Evolutionary conservation across 2,797 vertebrate genomes (phyloP).

Genomic region (Remorina albescens): DNA sequence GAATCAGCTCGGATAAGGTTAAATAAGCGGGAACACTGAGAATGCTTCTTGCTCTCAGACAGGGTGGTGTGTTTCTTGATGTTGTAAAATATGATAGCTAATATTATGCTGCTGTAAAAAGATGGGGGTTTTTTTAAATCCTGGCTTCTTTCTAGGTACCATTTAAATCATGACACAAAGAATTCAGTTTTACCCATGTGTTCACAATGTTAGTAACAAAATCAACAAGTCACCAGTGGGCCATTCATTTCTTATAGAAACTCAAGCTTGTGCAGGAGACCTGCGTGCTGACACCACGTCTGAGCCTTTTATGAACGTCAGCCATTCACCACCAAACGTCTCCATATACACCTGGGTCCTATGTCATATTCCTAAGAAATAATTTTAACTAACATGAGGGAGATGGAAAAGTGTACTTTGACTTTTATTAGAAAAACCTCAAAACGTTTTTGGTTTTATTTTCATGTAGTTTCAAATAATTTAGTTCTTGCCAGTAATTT

Average conservation of each 20-base stretch:
- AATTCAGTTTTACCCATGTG: slow-evolving; percentile 1
- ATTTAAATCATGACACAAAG: slow-evolving; percentile 44
- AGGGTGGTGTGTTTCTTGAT: neutral
- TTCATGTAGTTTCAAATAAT: neutral
- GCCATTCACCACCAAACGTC: neutral
- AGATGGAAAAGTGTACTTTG: neutral
- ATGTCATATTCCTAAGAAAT: neutral
- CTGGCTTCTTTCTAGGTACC: slow-evolving; percentile 24
- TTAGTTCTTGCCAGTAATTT: neutral
- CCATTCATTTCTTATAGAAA: slow-evolving; percentile 36
- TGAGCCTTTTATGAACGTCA: slow-evolving; percentile 10
- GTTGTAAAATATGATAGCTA: slow-evolving; percentile 44
- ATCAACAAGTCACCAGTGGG: slow-evolving; percentile 64
- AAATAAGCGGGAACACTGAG: slow-evolving; percentile 36
- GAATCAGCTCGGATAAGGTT: slow-evolving; percentile 45
- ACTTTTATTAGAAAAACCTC: neutral
- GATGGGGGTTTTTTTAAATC: neutral
- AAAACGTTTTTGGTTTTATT: neutral
- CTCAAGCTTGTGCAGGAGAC: neutral
- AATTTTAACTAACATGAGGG: neutral
- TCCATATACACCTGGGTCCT: neutral
- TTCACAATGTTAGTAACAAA: slow-evolving; percentile 47
- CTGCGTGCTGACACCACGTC: neutral
- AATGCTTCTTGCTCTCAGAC: slow-evolving; percentile 17
- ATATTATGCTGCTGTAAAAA: slow-evolving; percentile 53